These are phyloP conservation scores for Linnaemya tessellans DNA, from an alignment of 2,888 invertebrate species.

Conservation along the genomic window DNA sequence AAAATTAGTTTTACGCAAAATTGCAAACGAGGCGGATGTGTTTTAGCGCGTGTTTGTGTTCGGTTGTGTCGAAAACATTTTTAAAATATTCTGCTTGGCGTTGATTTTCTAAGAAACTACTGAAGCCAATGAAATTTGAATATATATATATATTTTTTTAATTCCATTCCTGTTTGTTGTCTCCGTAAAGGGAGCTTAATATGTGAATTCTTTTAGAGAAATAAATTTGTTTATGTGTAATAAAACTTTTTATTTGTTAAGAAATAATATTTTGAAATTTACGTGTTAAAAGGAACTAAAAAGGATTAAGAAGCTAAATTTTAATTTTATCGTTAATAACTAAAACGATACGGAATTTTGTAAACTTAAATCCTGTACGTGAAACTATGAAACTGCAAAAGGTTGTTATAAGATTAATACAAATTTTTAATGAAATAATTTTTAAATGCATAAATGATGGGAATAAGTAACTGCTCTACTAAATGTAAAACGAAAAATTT, in stretches of 20 bases:
- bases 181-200: neutral
- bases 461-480: too few relatives aligned
- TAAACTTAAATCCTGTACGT: too few relatives aligned
- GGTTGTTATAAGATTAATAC: too few relatives aligned
- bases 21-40: slow-evolving; percentile 65
- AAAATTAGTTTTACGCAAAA: slow-evolving; percentile 68
- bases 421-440: neutral
- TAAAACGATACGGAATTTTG: too few relatives aligned
- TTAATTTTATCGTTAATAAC: too few relatives aligned
- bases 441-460: too few relatives aligned
- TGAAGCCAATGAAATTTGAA: too few relatives aligned
- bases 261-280: neutral
- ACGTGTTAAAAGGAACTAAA: neutral
- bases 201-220: neutral
- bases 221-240: neutral
- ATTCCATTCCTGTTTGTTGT: neutral
- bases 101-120: too few relatives aligned
- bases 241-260: neutral
- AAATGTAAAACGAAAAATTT: too few relatives aligned
- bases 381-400: too few relatives aligned
- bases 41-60: slow-evolving; percentile 5
- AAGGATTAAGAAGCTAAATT: neutral
- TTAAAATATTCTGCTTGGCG: neutral
- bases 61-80: too few relatives aligned
- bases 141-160: too few relatives aligned